Evolutionary conservation across 2,797 vertebrate genomes (phyloP).

Genomic region (Cyprinella venusta): DNA sequence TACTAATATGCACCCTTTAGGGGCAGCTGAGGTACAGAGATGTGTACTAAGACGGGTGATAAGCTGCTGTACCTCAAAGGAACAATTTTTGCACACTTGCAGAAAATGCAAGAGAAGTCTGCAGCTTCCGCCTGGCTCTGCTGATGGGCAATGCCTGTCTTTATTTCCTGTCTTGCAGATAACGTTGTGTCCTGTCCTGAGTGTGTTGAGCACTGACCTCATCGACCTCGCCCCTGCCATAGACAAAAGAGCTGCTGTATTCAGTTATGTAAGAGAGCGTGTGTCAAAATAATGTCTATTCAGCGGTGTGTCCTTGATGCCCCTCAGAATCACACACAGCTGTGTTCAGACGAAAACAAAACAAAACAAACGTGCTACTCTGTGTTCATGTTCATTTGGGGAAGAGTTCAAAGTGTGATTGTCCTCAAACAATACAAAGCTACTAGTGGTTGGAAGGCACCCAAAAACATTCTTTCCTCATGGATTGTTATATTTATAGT

Average conservation of each 20-base stretch:
- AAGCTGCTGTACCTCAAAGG: not conserved
- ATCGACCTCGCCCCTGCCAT: not conserved
- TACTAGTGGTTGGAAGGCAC: not conserved
- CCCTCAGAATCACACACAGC: constrained; percentile 7
- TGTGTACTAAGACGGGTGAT: not conserved
- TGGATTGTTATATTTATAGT: constrained; percentile 14
- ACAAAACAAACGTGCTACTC: not conserved
- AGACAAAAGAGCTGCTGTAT: constrained; percentile 24
- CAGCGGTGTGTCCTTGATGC: constrained; percentile 5
- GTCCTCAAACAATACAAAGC: constrained; percentile 21
- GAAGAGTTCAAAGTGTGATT: not conserved
- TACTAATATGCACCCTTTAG: not conserved
- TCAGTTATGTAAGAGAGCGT: not conserved
- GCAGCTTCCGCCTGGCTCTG: not conserved
- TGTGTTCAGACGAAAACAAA: not conserved
- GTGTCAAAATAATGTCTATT: constrained; percentile 5
- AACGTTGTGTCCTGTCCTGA: constrained; percentile 3
- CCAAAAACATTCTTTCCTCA: constrained; percentile 7
- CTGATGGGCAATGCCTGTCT: not conserved
- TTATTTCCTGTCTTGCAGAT: not conserved
- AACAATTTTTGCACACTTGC: not conserved
- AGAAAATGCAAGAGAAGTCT: not conserved
- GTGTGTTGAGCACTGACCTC: constrained; percentile 12
- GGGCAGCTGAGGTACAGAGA: not conserved
- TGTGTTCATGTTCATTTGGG: not conserved